A percentile compares a stretch with the other conserved stretches of the same genome.
Conservation (phyloP, 2,113 vertebrate genomes). For the Peromyscus californicus region DNA sequence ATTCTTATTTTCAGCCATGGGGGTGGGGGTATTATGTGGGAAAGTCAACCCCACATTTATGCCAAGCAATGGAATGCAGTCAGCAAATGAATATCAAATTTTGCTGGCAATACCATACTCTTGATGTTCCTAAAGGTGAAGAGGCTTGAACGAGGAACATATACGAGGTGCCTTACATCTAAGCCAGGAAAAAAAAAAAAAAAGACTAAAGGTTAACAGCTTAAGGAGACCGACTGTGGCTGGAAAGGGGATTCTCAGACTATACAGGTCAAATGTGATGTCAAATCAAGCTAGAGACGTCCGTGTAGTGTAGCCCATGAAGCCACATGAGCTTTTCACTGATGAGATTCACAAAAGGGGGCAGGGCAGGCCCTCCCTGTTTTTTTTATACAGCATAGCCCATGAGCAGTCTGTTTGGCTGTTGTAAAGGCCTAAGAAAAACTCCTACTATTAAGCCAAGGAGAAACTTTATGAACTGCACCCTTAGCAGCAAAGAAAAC, state of each 20-base stretch:
- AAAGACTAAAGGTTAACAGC: neutral
- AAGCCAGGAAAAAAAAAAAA: neutral
- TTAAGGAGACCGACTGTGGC: neutral
- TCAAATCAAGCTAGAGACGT: neutral
- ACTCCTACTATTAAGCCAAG: neutral
- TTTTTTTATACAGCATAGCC: neutral
- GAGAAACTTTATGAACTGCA: neutral
- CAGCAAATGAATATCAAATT: neutral
- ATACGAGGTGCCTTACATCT: neutral
- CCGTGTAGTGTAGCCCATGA: neutral
- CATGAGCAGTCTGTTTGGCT: neutral
- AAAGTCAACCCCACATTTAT: neutral
- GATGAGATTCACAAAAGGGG: neutral
- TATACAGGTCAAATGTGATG: neutral
- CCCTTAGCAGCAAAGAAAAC: neutral
- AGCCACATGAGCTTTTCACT: neutral
- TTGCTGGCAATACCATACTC: neutral
- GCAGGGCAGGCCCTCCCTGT: neutral
- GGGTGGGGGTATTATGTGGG: rapidly evolving
- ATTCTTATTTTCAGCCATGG: neutral
- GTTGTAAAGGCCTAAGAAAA: neutral
- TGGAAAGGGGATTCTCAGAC: neutral
- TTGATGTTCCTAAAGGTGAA: neutral
- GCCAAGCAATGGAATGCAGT: neutral
- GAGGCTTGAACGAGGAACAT: neutral